Conservation (phyloP, 2,888 invertebrate genomes). For the Drosophila buzzatii region DNA sequence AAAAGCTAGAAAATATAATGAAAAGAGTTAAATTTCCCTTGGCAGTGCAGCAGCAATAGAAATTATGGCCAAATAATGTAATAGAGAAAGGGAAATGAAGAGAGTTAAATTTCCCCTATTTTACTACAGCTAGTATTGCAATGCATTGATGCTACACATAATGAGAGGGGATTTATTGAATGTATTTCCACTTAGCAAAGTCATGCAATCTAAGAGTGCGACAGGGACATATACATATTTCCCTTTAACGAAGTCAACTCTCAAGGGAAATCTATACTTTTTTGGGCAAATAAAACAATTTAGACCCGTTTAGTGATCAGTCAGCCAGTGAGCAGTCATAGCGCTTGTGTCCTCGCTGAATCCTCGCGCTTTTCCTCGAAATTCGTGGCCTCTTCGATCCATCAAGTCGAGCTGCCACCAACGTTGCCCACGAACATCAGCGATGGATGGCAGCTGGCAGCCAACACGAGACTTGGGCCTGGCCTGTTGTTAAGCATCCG, state of each 20-base stretch:
- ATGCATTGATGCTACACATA: neutral
- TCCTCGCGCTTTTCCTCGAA: conserved; percentile 68
- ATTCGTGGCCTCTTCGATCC: conserved; percentile 39
- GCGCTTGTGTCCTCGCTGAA: conserved; percentile 22
- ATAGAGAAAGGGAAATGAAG: neutral
- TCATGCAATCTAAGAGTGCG: neutral
- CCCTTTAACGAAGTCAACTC: neutral
- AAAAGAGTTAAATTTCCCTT: neutral
- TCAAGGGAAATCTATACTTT: conserved; percentile 23
- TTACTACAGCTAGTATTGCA: neutral
- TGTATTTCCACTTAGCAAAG: neutral
- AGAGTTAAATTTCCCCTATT: neutral
- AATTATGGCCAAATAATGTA: neutral
- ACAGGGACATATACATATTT: neutral
- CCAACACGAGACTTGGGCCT: conserved; percentile 20
- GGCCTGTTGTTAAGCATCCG: conserved; percentile 58
- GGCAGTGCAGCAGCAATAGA: neutral
- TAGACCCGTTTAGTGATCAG: conserved; percentile 32
- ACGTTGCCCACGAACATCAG: conserved; percentile 46
- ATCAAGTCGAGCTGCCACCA: conserved; percentile 61
- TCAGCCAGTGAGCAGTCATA: conserved; percentile 51
- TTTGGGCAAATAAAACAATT: neutral
- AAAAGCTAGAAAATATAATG: neutral
- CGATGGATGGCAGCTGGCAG: conserved; percentile 62
- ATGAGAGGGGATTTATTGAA: neutral